Percentiles rank a stretch among this genome's conserved stretches.
Evolutionary conservation across 2,797 vertebrate genomes (phyloP).

Genomic region (Acanthurus leucopareius): DNA sequence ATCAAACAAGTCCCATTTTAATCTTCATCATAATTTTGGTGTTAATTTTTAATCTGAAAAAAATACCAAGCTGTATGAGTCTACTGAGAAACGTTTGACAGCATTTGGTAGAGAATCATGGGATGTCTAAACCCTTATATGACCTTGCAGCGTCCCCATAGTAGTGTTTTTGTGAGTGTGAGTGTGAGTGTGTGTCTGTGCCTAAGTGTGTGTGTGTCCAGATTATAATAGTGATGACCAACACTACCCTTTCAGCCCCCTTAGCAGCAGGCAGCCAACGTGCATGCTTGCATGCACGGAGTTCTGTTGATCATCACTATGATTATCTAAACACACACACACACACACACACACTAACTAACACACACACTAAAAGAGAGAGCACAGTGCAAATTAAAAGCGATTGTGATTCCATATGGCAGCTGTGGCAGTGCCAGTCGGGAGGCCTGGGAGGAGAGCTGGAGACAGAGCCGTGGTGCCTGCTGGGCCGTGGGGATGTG

Average conservation of each 20-base stretch:
- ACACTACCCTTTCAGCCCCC: conserved; percentile 27
- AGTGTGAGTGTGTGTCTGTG: conserved; percentile 18
- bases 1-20: background rate
- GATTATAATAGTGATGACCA: conserved; percentile 59
- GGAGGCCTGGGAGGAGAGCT: conserved; percentile 44
- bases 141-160: conserved; percentile 47
- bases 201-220: conserved; percentile 15
- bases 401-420: conserved; percentile 71
- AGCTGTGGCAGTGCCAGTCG: conserved; percentile 64
- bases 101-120: conserved; percentile 2
- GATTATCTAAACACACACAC: conserved; percentile 34
- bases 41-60: background rate
- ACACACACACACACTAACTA: conserved; percentile 23
- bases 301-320: conserved; percentile 43
- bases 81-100: conserved; percentile 1
- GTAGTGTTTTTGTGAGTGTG: background rate
- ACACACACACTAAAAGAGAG: conserved; percentile 9
- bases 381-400: conserved; percentile 69
- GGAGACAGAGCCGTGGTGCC: conserved; percentile 55
- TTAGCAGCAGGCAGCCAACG: conserved; percentile 23
- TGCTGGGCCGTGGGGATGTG: conserved; percentile 46
- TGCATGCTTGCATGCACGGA: conserved; percentile 3
- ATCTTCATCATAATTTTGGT: background rate
- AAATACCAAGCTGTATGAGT: background rate
- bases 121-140: conserved; percentile 5